Conservation (phyloP, 1,140 invertebrate species). For the Drosophila prosaltans region DNA sequence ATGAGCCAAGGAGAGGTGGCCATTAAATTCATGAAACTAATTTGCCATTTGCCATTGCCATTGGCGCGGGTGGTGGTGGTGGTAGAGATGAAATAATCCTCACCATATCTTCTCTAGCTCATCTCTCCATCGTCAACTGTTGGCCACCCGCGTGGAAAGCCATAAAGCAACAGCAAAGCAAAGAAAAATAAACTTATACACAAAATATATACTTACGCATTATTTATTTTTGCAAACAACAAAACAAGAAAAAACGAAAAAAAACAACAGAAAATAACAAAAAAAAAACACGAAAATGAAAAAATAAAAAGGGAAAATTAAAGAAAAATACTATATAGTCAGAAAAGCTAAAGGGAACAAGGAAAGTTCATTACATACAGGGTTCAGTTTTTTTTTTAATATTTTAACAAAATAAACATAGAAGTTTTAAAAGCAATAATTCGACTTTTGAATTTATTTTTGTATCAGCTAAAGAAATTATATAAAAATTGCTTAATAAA, state of each 20-base stretch:
- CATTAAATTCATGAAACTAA: conserved; percentile 65
- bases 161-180: conserved; percentile 61
- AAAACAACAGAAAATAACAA: conserved; percentile 22
- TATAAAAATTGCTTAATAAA: too few relatives aligned
- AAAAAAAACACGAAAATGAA: conserved; percentile 12
- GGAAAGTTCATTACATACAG: conserved; percentile 43
- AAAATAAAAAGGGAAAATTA: conserved; percentile 42
- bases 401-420: too few relatives aligned
- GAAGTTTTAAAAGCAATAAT: too few relatives aligned
- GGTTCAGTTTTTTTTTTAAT: neutral
- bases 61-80: neutral
- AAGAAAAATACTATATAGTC: conserved; percentile 29
- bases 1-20: conserved; percentile 21
- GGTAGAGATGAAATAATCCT: conserved; percentile 9
- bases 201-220: conserved; percentile 78
- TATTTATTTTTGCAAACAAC: conserved; percentile 71
- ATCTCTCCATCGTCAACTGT: conserved; percentile 37
- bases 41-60: conserved; percentile 53
- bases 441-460: too few relatives aligned
- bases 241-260: conserved; percentile 25
- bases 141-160: conserved; percentile 75
- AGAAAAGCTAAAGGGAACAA: conserved; percentile 54
- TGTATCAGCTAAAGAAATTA: too few relatives aligned
- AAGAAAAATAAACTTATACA: conserved; percentile 75
- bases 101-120: conserved; percentile 20